These are phyloP conservation scores for Gryllus bimaculatus DNA, from an alignment of 1,140 invertebrate species.

Conservation along the genomic window DNA sequence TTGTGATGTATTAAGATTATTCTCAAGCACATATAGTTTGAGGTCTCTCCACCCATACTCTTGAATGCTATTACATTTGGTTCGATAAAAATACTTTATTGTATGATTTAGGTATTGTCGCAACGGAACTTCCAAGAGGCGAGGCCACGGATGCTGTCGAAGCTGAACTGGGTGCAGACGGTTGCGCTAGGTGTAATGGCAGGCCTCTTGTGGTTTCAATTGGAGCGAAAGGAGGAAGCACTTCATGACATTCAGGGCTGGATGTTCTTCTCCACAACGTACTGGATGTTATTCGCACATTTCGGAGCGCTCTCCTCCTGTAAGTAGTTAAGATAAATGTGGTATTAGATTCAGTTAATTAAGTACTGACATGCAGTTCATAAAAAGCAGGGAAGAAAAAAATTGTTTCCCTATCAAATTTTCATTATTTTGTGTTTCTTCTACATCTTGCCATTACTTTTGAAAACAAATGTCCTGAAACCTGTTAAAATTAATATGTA, in stretches of 20 bases:
- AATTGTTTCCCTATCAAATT: too few relatives aligned
- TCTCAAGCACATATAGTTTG: too few relatives aligned
- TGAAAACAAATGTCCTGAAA: background rate
- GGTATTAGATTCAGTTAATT: too few relatives aligned
- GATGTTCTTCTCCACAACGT: conserved; percentile 80
- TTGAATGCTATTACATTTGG: too few relatives aligned
- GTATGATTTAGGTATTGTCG: conserved; percentile 46
- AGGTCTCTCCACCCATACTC: too few relatives aligned
- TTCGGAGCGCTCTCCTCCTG: conserved; percentile 71
- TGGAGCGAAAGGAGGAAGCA: conserved; percentile 62
- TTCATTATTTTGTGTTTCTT: background rate
- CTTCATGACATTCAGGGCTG: conserved; percentile 74
- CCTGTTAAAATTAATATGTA: too few relatives aligned
- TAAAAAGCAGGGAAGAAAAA: too few relatives aligned
- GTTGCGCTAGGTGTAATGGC: conserved; percentile 61
- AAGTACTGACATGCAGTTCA: too few relatives aligned
- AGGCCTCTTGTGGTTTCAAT: conserved; percentile 70
- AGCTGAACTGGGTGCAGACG: conserved; percentile 73
- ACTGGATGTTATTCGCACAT: conserved; percentile 78
- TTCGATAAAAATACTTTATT: too few relatives aligned
- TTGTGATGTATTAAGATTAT: too few relatives aligned
- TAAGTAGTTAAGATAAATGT: conserved; percentile 34
- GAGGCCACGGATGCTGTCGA: conserved; percentile 65
- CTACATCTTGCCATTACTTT: background rate
- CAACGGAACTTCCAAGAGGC: conserved; percentile 72